Percentiles rank a stretch among this genome's conserved stretches.
Evolutionary conservation across 2,797 vertebrate species (phyloP).

Genomic region (Sciurus carolinensis): DNA sequence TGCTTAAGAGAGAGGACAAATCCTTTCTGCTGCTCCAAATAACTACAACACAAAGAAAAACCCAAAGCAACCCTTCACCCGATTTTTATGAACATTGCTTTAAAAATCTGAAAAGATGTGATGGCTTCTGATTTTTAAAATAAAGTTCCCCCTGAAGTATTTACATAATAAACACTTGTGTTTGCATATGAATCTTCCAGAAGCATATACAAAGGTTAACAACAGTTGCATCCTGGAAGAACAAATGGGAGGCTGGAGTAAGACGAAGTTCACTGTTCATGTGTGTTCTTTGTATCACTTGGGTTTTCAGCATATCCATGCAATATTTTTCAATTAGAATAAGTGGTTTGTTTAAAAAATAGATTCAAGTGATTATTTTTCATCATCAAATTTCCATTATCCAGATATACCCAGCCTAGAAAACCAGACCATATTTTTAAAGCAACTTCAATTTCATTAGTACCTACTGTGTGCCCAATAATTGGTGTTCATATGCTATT

Average conservation of each 20-base stretch:
- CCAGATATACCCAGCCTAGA: background rate
- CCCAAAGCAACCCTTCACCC: background rate
- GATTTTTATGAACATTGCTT: background rate
- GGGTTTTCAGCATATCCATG: background rate
- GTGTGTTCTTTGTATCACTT: background rate
- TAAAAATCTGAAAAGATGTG: background rate
- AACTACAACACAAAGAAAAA: background rate
- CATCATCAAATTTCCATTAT: background rate
- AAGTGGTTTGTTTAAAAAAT: background rate
- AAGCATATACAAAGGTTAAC: background rate
- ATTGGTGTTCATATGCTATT: background rate
- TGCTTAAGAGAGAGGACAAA: background rate
- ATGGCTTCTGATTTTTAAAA: constrained; percentile 7
- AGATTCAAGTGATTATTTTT: background rate
- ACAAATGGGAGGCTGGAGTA: background rate
- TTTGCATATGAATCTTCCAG: background rate
- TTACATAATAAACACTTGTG: background rate
- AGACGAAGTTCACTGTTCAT: background rate
- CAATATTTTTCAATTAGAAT: constrained; percentile 5
- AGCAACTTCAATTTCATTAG: constrained; percentile 7
- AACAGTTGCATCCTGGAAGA: background rate
- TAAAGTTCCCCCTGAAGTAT: background rate
- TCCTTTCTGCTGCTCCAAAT: background rate
- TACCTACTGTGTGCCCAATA: background rate
- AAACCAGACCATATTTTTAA: constrained; percentile 34